Evolutionary conservation across 2,888 invertebrate genomes (phyloP).

Genomic region (Hypsopygia costalis): DNA sequence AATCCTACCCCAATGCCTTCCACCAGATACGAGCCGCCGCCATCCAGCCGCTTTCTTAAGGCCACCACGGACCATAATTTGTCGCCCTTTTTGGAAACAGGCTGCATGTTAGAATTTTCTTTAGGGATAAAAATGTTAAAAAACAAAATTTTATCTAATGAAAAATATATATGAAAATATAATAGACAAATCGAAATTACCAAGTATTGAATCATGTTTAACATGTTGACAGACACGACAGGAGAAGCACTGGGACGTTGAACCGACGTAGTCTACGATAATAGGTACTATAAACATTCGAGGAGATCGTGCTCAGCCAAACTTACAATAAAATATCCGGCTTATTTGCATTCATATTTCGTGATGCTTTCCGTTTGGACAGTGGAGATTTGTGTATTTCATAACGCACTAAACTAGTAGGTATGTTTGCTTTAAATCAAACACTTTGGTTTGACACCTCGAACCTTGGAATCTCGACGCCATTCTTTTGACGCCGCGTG

Average conservation of each 20-base stretch:
- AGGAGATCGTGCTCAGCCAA: slow-evolving; percentile 62
- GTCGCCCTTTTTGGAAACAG: no score
- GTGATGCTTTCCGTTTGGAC: slow-evolving; percentile 49
- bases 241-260: slow-evolving; percentile 47
- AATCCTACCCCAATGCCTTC: no score
- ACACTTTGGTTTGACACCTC: slow-evolving; percentile 12
- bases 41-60: no score
- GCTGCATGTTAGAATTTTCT: no score
- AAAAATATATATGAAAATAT: background rate
- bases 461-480: slow-evolving; percentile 7
- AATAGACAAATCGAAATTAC: no score
- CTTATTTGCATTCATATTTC: slow-evolving; percentile 65
- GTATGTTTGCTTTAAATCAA: slow-evolving; percentile 20
- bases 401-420: slow-evolving; percentile 20
- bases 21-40: no score
- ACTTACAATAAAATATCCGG: slow-evolving; percentile 64
- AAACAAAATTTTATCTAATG: no score
- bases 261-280: slow-evolving; percentile 62
- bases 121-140: no score
- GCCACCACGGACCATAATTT: no score
- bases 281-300: slow-evolving; percentile 62
- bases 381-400: slow-evolving; percentile 27
- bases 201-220: background rate
- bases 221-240: background rate
- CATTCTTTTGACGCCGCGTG: background rate